Conservation (phyloP, 2,113 vertebrate genomes). For the Hyaena hyaena region DNA sequence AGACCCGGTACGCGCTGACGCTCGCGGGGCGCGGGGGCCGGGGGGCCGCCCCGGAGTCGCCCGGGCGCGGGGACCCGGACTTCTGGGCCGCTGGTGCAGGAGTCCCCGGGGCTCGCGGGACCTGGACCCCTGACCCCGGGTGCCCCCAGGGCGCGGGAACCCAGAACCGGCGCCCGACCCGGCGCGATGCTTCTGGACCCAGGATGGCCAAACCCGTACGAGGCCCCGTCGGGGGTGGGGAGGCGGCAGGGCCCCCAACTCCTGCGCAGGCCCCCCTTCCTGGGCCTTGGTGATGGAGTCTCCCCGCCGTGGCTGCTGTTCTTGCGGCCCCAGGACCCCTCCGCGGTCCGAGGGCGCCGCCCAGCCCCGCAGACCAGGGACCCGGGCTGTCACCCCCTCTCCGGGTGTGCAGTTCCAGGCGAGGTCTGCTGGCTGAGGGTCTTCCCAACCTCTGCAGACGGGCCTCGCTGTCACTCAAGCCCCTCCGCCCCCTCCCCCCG, state of each 20-base stretch:
- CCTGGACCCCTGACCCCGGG: background rate
- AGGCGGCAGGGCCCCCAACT: too few species aligned
- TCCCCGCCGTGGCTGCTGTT: background rate
- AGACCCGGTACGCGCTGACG: slow-evolving; percentile 87
- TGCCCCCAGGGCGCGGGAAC: background rate
- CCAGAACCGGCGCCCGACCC: background rate
- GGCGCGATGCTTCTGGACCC: background rate
- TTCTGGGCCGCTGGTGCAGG: background rate
- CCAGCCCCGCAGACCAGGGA: too few species aligned
- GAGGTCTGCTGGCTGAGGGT: too few species aligned
- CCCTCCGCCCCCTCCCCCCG: background rate
- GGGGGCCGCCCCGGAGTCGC: background rate
- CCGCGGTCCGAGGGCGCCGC: background rate
- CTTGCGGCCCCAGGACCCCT: background rate
- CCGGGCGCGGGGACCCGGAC: background rate
- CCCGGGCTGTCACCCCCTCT: background rate
- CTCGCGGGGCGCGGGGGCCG: background rate
- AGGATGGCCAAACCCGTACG: background rate
- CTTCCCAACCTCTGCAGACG: background rate
- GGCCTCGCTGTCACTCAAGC: too few species aligned
- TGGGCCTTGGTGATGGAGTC: background rate
- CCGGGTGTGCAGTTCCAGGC: background rate
- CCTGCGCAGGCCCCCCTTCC: too few species aligned
- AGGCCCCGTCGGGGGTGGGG: too few species aligned
- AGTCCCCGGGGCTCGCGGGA: background rate